Conservation (phyloP, 2,113 vertebrate genomes). For the Jaculus jaculus region DNA sequence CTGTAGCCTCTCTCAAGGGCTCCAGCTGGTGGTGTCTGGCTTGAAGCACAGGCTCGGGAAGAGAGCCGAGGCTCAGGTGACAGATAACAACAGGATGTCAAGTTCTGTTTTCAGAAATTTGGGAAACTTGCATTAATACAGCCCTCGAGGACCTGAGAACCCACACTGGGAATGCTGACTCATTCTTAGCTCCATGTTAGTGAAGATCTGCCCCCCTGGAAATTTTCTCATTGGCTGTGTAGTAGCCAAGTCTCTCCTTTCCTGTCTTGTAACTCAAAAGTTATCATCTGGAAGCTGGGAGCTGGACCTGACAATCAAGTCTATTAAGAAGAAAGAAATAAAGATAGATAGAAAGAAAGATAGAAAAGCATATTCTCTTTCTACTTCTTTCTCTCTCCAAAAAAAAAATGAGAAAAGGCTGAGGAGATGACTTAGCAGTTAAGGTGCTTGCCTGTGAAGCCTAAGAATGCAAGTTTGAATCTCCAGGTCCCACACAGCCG, state of each 20-base stretch:
- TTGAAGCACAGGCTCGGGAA: not conserved
- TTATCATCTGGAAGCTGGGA: conserved; percentile 1
- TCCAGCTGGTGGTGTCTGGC: no score
- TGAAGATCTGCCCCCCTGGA: not conserved
- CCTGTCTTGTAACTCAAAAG: conserved; percentile 17
- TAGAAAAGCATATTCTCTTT: no score
- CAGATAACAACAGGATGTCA: not conserved
- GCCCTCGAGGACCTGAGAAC: not conserved
- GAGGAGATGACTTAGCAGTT: no score
- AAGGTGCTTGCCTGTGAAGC: no score
- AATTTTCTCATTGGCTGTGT: not conserved
- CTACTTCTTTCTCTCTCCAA: no score
- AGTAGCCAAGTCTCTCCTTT: not conserved
- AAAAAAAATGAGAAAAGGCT: no score
- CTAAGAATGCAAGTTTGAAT: no score
- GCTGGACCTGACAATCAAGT: conserved; percentile 20
- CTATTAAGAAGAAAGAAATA: not conserved
- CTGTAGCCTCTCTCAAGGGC: not conserved
- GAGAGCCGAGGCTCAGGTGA: not conserved
- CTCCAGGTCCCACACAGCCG: no score
- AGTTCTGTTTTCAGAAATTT: no score
- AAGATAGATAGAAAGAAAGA: no score
- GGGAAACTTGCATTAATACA: not conserved
- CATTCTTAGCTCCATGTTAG: not conserved
- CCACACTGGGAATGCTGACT: not conserved